Evolutionary conservation across 2,113 vertebrate species (phyloP), one percentile per base, ranked within the genome.

Genomic region (Lagenorhynchus albirostris): DNA sequence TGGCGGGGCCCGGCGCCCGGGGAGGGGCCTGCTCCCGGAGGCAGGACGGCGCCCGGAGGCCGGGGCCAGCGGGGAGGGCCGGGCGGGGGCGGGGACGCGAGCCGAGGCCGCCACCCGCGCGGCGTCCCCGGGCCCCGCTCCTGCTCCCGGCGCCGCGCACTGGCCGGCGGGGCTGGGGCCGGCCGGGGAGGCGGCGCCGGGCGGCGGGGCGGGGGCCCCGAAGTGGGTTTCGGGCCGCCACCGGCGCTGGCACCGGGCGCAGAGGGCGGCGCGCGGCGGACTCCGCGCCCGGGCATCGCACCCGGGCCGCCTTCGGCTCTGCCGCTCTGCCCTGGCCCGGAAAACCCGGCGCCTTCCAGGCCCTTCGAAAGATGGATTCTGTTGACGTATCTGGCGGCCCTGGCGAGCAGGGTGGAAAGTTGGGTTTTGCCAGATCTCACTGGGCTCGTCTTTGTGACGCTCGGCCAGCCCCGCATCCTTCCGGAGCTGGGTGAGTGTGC

Each of bases 351-450:
- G 89, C 94, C 97, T 98, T 96, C 87, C 95, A 97, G 96, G 98
- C 97, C 97, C 98, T 98, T 97, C 76, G 87, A 92, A 97, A 97
- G 93, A 98, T 96, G 98, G 94, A 94, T 96, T 94, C 97, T 95
- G 96, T 97, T 98, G 98, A 98, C 97, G 95, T 97, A 96, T 97
- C 89, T 80, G 89, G 92, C 89, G 95, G 80, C 94, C 87, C 96
- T 92, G 89, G 93, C 94, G 89, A 98, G 97, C 96, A 53, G 87
- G 98, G 91, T 95, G 97, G 92, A 97, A 98, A 98, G 96, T 98
- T 97, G 93, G 80, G 67, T 97, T 98, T 96, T 96, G 97, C 97
- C 92, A 95, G 89, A 95, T 97, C 76, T 58, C 92, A 62, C 68
- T 13, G 94, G 97, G 96, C 84, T 96, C 60, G 76, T 96, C 97